These are phyloP conservation scores for Argyrosomus japonicus DNA, from an alignment of 2,113 vertebrate genomes.

Conservation along the genomic window DNA sequence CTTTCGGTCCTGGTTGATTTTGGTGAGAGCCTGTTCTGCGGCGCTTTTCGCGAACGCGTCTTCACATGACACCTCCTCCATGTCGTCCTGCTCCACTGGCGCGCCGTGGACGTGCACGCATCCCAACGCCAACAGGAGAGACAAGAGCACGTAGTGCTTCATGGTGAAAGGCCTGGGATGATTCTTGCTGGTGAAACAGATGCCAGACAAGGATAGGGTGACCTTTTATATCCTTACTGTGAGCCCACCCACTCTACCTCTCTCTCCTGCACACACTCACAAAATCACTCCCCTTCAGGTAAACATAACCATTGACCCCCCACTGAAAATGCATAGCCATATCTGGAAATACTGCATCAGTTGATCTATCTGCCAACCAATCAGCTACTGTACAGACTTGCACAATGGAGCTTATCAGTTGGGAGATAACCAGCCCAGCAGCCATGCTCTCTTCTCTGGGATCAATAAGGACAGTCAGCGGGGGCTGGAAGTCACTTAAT, in stretches of 20 bases:
- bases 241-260: neutral
- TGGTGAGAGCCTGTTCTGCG: constrained; percentile 69
- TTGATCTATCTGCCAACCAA: constrained; percentile 13
- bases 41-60: constrained; percentile 47
- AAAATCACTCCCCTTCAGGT: neutral
- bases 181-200: constrained; percentile 14
- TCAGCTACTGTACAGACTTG: constrained; percentile 44
- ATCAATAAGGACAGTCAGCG: neutral
- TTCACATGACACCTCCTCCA: constrained; percentile 67
- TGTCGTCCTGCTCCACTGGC: constrained; percentile 30
- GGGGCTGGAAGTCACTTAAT: neutral
- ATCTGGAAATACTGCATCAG: neutral
- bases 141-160: constrained; percentile 66
- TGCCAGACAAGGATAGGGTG: neutral
- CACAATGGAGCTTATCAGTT: constrained; percentile 54
- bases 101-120: constrained; percentile 52
- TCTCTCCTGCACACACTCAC: neutral
- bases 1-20: constrained; percentile 79
- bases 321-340: neutral
- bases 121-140: constrained; percentile 62
- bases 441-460: neutral
- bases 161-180: constrained; percentile 56
- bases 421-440: constrained; percentile 11
- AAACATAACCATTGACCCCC: constrained; percentile 70
- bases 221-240: constrained; percentile 50